These are phyloP conservation scores for Cladopsammia gracilis DNA, from an alignment of 64 coral and sea anemone species.

Conservation along the genomic window DNA sequence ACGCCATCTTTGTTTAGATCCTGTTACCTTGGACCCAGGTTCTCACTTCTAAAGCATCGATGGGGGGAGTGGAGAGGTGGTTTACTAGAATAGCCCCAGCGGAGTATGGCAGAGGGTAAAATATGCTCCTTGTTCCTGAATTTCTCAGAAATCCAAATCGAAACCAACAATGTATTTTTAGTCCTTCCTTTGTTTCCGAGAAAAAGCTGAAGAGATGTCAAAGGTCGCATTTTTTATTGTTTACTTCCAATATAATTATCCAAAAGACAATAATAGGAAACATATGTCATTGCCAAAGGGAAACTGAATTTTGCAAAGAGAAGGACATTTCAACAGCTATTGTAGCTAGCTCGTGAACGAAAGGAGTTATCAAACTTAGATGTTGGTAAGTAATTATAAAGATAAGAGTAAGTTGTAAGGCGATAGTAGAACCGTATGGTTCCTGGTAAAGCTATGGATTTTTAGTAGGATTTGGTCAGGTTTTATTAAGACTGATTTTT, in stretches of 20 bases:
- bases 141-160: slow-evolving; percentile 15
- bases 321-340: too few relatives aligned
- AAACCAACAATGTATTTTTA: not conserved
- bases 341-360: too few relatives aligned
- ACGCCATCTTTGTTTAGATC: slow-evolving; percentile 79
- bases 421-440: too few relatives aligned
- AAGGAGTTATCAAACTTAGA: too few relatives aligned
- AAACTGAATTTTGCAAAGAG: too few relatives aligned
- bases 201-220: not conserved
- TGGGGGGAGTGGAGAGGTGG: too few relatives aligned
- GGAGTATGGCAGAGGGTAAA: not conserved
- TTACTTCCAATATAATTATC: not conserved
- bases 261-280: not conserved
- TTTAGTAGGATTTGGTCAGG: too few relatives aligned
- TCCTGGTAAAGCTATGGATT: too few relatives aligned
- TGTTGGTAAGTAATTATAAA: too few relatives aligned
- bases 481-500: too few relatives aligned
- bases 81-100: not conserved
- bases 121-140: not conserved
- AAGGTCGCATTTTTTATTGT: not conserved
- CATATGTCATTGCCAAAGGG: not conserved
- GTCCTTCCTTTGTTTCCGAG: not conserved
- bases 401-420: too few relatives aligned
- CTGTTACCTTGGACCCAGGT: slow-evolving; percentile 72
- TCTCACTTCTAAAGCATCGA: not conserved